Evolutionary conservation across 1,140 invertebrate genomes (phyloP).

Genomic region (Drosophila suzukii): DNA sequence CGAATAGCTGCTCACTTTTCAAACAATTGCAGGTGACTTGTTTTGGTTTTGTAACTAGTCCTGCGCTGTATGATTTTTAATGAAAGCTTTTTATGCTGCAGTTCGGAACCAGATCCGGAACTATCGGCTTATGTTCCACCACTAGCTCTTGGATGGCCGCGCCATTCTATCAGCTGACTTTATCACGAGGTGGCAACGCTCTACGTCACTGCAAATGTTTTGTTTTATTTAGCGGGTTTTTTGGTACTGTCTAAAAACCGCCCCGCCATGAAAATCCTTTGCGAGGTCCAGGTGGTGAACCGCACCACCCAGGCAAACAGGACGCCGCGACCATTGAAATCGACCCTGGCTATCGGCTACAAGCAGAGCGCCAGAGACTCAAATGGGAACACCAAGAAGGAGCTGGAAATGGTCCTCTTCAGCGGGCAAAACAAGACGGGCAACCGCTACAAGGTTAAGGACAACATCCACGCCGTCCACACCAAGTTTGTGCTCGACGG

Average conservation of each 20-base stretch:
- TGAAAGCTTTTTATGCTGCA: constrained; percentile 15
- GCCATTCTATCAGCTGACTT: constrained; percentile 3
- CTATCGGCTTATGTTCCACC: background rate
- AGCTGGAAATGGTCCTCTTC: constrained; percentile 88
- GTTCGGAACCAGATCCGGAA: background rate
- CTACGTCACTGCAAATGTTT: constrained; percentile 78
- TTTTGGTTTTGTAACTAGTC: constrained; percentile 44
- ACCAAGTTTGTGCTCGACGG: constrained; percentile 89
- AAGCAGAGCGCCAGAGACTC: constrained; percentile 75
- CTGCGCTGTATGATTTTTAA: background rate
- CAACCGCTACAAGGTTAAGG: constrained; percentile 88
- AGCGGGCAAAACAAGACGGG: constrained; percentile 88
- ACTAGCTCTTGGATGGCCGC: background rate
- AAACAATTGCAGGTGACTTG: constrained; percentile 15
- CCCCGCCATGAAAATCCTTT: constrained; percentile 88
- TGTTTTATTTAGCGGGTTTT: constrained; percentile 36
- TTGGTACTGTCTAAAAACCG: constrained; percentile 3
- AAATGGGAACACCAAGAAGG: constrained; percentile 75
- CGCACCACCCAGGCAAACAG: constrained; percentile 84
- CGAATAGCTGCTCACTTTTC: background rate
- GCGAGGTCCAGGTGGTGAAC: constrained; percentile 88
- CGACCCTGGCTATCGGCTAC: constrained; percentile 88
- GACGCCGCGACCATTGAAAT: constrained; percentile 85
- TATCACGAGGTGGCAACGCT: constrained; percentile 9
- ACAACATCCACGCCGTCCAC: constrained; percentile 88